Evolutionary conservation across 2,797 vertebrate genomes (phyloP), one percentile per base, ranked within the genome.

Genomic region (Hafferia zeledoni): DNA sequence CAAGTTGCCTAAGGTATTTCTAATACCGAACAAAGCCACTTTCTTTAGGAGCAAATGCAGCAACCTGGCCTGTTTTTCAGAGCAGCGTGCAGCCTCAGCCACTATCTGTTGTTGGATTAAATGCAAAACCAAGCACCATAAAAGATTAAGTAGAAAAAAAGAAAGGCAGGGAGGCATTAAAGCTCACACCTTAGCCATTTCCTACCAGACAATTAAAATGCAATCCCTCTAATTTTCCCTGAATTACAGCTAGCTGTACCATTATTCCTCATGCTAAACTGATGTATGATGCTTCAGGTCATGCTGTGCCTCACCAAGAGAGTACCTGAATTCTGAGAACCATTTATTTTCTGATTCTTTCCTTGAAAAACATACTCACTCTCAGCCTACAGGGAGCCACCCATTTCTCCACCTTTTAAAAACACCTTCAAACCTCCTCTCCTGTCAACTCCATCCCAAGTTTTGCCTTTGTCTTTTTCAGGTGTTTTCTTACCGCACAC

Each of bases 71-170:
- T 79, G 43, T 70, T 90, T 87, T 75, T 33, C 82, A 61, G 18
- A 68, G 31, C 1, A 0, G 11, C 0, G 0, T 30, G 56, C 37
- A 68, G 69, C 46, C 53, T 70, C 64, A 33, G 52, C 28, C 8
- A 4, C 57, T 74, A 20, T 35, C 83, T 78, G 19, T 35, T 57
- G 43, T 28, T 47, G 33, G 43, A 65, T 65, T 88, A 69, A 88
- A 81, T 37, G 50, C 47, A 91, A 79, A 89, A 31, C 14, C 23
- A 60, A 92, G 60, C 33, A 33, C 28, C 33, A 60, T 8, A 44
- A 85, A 83, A 10, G 3, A 78, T 67, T 76, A 86, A 56, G 31
- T 3, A 6, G 14, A 3, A 47, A 47, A 59, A 75, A 55, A 71
- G 1, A 71, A 80, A 53, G 49, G 56, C 64, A 89, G 46, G 31